These are phyloP conservation scores for Leptopterna dolabrata DNA, from an alignment of 2,888 invertebrate species.

Conservation along the genomic window DNA sequence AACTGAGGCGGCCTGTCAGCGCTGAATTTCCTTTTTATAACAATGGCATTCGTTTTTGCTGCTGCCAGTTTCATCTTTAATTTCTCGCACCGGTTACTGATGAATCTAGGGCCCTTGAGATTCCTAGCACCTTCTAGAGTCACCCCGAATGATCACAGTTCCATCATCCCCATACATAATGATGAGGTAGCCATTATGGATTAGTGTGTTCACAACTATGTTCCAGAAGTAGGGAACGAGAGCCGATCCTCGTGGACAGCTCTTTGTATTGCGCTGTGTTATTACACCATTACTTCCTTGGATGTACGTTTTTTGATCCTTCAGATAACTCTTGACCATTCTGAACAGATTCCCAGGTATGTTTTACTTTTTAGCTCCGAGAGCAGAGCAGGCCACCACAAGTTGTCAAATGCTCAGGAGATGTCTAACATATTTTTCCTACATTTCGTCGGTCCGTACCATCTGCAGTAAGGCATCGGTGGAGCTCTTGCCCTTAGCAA, in stretches of 20 bases:
- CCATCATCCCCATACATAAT: neutral
- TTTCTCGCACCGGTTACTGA: neutral
- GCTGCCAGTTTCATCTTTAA: neutral
- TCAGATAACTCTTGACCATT: neutral
- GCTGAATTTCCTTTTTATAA: neutral
- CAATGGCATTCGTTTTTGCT: neutral
- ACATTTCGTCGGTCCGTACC: neutral
- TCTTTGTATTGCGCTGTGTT: neutral
- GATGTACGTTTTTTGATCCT: neutral
- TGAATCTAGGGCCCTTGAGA: neutral
- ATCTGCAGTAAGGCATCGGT: neutral
- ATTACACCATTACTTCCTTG: neutral
- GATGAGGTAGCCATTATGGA: neutral
- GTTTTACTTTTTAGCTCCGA: no score
- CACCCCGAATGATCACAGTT: neutral
- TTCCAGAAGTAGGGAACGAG: conserved; percentile 12
- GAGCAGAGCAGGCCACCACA: no score
- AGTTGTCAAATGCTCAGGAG: no score
- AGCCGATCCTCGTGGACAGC: neutral
- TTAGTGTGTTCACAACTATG: neutral
- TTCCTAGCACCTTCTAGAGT: neutral
- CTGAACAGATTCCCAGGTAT: no score
- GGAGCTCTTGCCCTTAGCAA: neutral
- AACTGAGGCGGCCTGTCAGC: neutral
- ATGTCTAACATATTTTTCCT: neutral